phyloP scores from a whole-genome alignment of 2,888 invertebrate genomes.

The Lasiommata megera region DNA sequence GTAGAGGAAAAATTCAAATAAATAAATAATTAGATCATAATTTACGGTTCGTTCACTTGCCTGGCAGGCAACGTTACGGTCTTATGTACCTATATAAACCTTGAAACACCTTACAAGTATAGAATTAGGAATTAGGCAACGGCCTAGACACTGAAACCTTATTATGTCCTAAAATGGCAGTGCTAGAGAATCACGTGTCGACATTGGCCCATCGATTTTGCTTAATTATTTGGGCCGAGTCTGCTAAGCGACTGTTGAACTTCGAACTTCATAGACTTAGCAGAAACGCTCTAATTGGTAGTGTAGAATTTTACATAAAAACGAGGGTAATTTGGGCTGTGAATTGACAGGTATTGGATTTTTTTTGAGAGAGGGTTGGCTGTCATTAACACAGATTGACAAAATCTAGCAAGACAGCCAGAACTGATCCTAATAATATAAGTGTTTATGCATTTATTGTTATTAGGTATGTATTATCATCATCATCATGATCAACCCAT shows the following conservation, averaged over 20 bases:
- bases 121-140: conserved; percentile 13
- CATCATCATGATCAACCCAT: no score
- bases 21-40: no score
- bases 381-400: no score
- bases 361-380: no score
- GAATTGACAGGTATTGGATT: no score
- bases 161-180: conserved; percentile 9
- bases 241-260: neutral
- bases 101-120: neutral
- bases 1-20: no score
- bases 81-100: neutral
- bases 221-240: neutral
- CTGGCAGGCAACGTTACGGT: no score
- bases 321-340: neutral
- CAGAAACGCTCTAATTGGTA: neutral
- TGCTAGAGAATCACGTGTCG: conserved; percentile 12
- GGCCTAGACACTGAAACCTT: conserved; percentile 20
- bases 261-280: neutral
- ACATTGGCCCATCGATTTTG: conserved; percentile 6
- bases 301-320: neutral
- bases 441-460: no score
- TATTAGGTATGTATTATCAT: no score
- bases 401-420: no score
- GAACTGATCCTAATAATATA: no score
- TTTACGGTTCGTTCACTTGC: no score